Conservation (phyloP, 2,888 invertebrate species). For the Lochmaea crataegi region DNA sequence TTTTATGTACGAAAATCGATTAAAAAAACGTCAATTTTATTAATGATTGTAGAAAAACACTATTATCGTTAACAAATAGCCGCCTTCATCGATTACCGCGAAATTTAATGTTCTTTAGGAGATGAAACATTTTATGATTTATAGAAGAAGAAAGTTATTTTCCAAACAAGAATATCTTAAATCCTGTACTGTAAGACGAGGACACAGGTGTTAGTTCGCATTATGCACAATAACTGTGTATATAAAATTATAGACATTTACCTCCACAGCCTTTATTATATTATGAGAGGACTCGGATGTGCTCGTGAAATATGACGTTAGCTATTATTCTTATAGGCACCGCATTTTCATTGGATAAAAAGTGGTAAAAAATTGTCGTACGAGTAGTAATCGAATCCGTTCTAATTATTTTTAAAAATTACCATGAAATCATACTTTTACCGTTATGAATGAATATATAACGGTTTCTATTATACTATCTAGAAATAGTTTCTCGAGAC, state of each 20-base stretch:
- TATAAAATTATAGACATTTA: constrained; percentile 46
- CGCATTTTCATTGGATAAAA: constrained; percentile 12
- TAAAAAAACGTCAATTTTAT: too few species aligned
- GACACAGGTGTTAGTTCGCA: constrained; percentile 45
- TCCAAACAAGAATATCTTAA: too few species aligned
- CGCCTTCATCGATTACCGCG: too few species aligned
- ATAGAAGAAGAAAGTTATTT: too few species aligned
- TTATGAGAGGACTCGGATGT: constrained; percentile 40
- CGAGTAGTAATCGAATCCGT: neutral
- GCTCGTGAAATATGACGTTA: constrained; percentile 43
- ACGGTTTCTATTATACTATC: neutral
- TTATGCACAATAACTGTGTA: constrained; percentile 46
- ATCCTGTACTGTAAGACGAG: constrained; percentile 10
- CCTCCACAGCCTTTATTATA: constrained; percentile 38
- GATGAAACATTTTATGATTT: too few species aligned
- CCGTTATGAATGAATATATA: neutral
- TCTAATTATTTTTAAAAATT: constrained; percentile 10
- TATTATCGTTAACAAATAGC: too few species aligned
- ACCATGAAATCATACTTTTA: neutral
- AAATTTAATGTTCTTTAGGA: too few species aligned
- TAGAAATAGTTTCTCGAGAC: neutral
- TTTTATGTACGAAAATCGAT: too few species aligned
- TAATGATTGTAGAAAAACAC: too few species aligned
- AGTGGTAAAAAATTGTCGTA: constrained; percentile 8
- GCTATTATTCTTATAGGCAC: constrained; percentile 15